These are phyloP conservation scores for Axea sp. DNA, from an alignment of 2,888 invertebrate species.

Conservation along the genomic window DNA sequence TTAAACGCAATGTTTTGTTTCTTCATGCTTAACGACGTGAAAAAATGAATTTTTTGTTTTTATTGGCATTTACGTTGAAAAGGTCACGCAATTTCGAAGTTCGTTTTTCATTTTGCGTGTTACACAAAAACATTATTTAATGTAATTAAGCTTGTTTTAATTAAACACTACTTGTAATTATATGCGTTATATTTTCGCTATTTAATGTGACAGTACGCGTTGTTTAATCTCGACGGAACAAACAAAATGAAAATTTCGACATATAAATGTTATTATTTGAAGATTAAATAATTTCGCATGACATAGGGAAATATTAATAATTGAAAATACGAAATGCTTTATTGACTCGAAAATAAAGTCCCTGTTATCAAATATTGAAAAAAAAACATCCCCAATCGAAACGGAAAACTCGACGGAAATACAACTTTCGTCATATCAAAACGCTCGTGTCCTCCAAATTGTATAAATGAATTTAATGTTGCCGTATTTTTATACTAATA, in stretches of 20 bases:
- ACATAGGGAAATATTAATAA: constrained; percentile 23
- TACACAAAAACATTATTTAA: constrained; percentile 8
- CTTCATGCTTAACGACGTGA: constrained; percentile 2
- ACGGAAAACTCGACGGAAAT: constrained; percentile 6
- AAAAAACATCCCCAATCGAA: constrained; percentile 10
- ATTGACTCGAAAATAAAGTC: constrained; percentile 31
- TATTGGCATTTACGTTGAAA: constrained; percentile 11
- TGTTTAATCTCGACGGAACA: constrained; percentile 22
- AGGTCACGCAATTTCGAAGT: constrained; percentile 1
- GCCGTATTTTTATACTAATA: constrained; percentile 24
- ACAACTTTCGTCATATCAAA: constrained; percentile 14
- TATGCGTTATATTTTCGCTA: neutral
- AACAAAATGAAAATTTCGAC: constrained; percentile 27
- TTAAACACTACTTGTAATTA: constrained; percentile 29
- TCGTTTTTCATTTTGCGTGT: neutral
- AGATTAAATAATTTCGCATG: constrained; percentile 16
- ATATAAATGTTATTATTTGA: constrained; percentile 22
- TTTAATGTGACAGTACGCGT: constrained; percentile 16
- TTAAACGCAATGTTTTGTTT: constrained; percentile 21
- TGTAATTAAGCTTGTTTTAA: constrained; percentile 35
- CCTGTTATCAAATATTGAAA: constrained; percentile 31
- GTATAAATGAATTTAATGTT: constrained; percentile 11
- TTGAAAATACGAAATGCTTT: constrained; percentile 17
- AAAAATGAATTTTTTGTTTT: neutral
- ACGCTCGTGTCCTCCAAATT: constrained; percentile 35